Base-by-base conservation (phyloP, 2,113 vertebrate species). In the Hylia prasina region DNA sequence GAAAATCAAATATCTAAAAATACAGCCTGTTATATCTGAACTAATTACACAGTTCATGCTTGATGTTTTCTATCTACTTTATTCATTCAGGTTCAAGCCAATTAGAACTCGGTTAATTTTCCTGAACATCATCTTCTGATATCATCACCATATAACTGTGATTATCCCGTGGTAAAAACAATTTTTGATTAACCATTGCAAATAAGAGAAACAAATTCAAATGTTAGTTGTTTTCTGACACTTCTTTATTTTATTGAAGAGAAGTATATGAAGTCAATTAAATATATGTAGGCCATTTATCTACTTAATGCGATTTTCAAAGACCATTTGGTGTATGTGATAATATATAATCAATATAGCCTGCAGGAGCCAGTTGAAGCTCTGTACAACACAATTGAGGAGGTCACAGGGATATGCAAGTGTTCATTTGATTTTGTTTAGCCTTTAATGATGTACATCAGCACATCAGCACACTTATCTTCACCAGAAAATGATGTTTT, bases 211-310 rank as follows among this genome's bases (percentile, higher is more conserved):
- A 85, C 47, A 76, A 95, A 97, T 89, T 81, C 77, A 80, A 84
- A 24, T 33, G 4, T 53, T 89, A 92, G 40, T 82, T 75, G 27
- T 40, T 94, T 97, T 97, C 72, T 92, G 78, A 91, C 54, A 93
- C 64, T 79, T 44, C 24, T 63, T 92, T 19, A 70, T 65, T 92
- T 87, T 94, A 90, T 77, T 91, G 61, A 56, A 90, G 64, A 89
- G 83, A 96, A 84, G 19, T 47, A 53, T 81, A 28, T 86, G 68
- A 81, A 95, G 96, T 97, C 86, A 93, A 89, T 95, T 97, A 96
- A 93, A 93, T 39, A 27, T 45, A 93, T 70, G 95, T 85, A 69
- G 66, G 39, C 35, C 25, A 86, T 91, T 85, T 72, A 94, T 87
- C 57, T 91, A 68, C 75, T 56, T 93, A 94, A 96, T 73, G 33